Evolutionary conservation across 2,888 invertebrate species (phyloP).

Genomic region (Amiota mariae): DNA sequence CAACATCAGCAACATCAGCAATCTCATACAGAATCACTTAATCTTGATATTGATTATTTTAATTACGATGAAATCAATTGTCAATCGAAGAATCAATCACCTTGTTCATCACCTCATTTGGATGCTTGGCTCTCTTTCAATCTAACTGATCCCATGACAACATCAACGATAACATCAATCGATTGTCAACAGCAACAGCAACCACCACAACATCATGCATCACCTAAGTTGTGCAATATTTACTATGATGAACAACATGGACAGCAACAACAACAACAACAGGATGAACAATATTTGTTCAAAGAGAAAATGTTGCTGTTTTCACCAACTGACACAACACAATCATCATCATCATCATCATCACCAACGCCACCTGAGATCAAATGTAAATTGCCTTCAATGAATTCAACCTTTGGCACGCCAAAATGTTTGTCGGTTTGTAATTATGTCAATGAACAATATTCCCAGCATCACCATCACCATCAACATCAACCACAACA

Average conservation of each 20-base stretch:
- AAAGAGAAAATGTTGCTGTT: slow-evolving; percentile 35
- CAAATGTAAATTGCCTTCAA: slow-evolving; percentile 68
- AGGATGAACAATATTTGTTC: slow-evolving; percentile 35
- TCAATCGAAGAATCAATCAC: slow-evolving; percentile 74
- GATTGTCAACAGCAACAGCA: slow-evolving; percentile 16
- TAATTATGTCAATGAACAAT: slow-evolving; percentile 47
- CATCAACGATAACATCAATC: slow-evolving; percentile 30
- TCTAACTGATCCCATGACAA: slow-evolving; percentile 55
- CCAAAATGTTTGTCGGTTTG: slow-evolving; percentile 64
- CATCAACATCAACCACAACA: slow-evolving; percentile 29
- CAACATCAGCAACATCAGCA: slow-evolving; percentile 28
- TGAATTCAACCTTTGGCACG: slow-evolving; percentile 70
- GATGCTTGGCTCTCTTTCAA: slow-evolving; percentile 73
- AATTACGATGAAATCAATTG: slow-evolving; percentile 74
- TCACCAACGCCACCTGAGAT: slow-evolving; percentile 15
- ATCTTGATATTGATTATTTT: slow-evolving; percentile 72
- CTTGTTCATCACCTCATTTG: slow-evolving; percentile 72
- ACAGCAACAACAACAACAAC: slow-evolving; percentile 33
- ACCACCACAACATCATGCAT: slow-evolving; percentile 43
- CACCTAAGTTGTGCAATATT: slow-evolving; percentile 62
- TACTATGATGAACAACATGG: slow-evolving; percentile 42
- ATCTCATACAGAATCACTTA: slow-evolving; percentile 46
- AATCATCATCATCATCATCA: neutral
- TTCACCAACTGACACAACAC: too few species aligned
- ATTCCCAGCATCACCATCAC: slow-evolving; percentile 39